Conservation (phyloP, 2,797 vertebrate genomes). For the Mastacembelus armatus region DNA sequence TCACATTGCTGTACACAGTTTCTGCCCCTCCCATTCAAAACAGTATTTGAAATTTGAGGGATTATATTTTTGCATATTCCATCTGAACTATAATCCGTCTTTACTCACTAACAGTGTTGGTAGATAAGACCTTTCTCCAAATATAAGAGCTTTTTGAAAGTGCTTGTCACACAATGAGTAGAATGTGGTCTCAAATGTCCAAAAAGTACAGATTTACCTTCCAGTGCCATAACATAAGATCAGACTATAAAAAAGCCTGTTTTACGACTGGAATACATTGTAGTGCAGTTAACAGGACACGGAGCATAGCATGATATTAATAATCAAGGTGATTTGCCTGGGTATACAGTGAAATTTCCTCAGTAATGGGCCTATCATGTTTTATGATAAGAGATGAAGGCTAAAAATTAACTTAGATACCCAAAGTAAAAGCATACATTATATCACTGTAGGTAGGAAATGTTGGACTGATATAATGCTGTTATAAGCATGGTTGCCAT, state of each 20-base stretch:
- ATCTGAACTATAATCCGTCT: conserved; percentile 30
- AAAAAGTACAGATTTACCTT: conserved; percentile 22
- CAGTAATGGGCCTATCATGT: too few relatives aligned
- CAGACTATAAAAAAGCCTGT: neutral
- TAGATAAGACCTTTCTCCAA: conserved; percentile 28
- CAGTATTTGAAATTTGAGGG: conserved; percentile 37
- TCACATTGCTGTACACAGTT: neutral
- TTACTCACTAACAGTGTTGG: conserved; percentile 41
- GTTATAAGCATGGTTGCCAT: neutral
- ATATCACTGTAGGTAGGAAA: too few relatives aligned
- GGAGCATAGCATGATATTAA: neutral
- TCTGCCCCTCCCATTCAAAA: conserved; percentile 37
- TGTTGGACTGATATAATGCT: neutral
- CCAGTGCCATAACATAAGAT: neutral
- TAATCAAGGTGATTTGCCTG: too few relatives aligned
- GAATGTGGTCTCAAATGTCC: conserved; percentile 14
- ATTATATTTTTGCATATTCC: conserved; percentile 50
- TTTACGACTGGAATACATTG: neutral
- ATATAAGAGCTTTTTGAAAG: conserved; percentile 21
- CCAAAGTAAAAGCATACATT: too few relatives aligned
- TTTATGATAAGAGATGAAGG: too few relatives aligned
- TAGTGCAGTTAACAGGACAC: neutral
- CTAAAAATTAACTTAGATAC: too few relatives aligned
- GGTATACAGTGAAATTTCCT: too few relatives aligned
- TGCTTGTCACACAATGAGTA: conserved; percentile 17